A percentile compares a stretch with the other conserved stretches of the same genome.
phyloP scores from a whole-genome alignment of 2,797 vertebrate genomes.

The Dendrocincla tyrannina region DNA sequence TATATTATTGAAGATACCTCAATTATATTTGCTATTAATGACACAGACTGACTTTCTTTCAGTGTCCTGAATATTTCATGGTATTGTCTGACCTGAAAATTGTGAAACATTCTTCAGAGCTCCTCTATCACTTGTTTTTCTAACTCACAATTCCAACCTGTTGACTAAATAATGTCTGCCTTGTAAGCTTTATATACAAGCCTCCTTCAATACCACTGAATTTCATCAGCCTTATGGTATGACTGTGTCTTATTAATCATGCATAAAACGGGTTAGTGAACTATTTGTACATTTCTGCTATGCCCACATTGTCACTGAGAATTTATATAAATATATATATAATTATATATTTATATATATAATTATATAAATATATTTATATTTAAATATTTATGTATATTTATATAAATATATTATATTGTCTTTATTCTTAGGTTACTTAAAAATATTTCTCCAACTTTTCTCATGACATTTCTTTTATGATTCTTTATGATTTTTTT shows the following conservation, averaged over 20 bases:
- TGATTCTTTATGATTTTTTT: neutral
- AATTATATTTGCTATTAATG: neutral
- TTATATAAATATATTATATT: neutral
- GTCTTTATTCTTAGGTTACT: neutral
- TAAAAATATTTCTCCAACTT: neutral
- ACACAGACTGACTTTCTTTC: neutral
- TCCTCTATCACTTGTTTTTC: neutral
- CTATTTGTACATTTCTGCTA: neutral
- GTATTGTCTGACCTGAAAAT: neutral
- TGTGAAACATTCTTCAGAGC: neutral
- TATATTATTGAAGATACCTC: neutral
- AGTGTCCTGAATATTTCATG: neutral
- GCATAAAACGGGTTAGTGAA: neutral
- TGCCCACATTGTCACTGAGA: neutral
- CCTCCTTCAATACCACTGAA: neutral
- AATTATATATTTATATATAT: no score
- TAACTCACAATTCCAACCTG: fast-evolving
- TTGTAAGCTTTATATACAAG: neutral
- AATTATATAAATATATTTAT: no score
- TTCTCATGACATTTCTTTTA: neutral
- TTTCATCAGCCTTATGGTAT: neutral
- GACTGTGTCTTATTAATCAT: neutral
- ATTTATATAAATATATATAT: neutral
- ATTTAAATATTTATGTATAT: no score
- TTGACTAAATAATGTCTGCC: neutral